These are phyloP conservation scores for Lepas anatifera DNA, from an alignment of 2,888 invertebrate species.

Conservation along the genomic window DNA sequence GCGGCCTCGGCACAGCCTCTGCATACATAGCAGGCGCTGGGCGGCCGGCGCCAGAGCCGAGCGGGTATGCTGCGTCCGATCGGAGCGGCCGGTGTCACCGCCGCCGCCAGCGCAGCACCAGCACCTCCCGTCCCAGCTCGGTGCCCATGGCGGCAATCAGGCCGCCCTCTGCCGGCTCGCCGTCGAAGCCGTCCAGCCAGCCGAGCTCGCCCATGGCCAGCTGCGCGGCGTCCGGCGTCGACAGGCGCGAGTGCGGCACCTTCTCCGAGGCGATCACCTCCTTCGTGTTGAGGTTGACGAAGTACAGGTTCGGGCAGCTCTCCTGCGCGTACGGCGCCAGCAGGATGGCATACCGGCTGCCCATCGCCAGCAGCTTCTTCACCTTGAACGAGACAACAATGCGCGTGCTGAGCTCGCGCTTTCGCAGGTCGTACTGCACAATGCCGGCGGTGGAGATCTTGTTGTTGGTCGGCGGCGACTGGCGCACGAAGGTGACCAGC, in stretches of 20 bases:
- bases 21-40: no score
- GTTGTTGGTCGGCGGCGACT: constrained; percentile 1
- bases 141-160: constrained; percentile 9
- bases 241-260: constrained; percentile 20
- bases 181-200: constrained; percentile 21
- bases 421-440: constrained; percentile 18
- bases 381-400: constrained; percentile 21
- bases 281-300: not conserved
- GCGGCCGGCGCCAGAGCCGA: no score
- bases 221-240: constrained; percentile 24
- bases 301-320: constrained; percentile 5
- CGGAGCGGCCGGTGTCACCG: not conserved
- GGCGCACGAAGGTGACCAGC: not conserved
- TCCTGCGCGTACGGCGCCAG: constrained; percentile 13
- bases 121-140: not conserved
- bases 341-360: constrained; percentile 22
- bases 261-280: constrained; percentile 7
- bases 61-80: no score
- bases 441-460: constrained; percentile 14
- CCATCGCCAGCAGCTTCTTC: constrained; percentile 23
- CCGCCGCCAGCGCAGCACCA: constrained; percentile 5
- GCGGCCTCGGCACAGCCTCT: no score
- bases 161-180: not conserved
- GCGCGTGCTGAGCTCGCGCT: constrained; percentile 13
- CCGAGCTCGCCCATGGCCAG: constrained; percentile 20